Conservation (phyloP, 2,113 vertebrate genomes). For the Ploceus nigricollis region DNA sequence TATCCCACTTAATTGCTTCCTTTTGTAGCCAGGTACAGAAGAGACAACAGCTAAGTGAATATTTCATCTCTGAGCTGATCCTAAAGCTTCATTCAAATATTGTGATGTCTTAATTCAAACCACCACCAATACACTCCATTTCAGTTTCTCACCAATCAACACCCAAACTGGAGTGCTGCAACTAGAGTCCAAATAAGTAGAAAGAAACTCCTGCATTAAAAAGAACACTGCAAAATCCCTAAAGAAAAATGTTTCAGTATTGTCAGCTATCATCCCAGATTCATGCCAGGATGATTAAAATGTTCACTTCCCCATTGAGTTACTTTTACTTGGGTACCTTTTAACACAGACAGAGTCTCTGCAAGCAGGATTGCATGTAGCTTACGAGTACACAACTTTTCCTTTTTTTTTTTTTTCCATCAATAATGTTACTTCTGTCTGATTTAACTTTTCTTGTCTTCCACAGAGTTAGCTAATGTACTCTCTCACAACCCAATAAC, state of each 20-base stretch:
- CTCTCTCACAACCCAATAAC: background rate
- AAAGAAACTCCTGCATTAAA: background rate
- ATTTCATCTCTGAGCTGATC: background rate
- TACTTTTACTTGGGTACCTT: background rate
- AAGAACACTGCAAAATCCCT: background rate
- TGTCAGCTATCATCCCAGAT: background rate
- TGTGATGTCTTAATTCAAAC: background rate
- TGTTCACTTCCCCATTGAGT: background rate
- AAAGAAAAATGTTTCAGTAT: background rate
- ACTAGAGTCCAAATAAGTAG: fast-evolving
- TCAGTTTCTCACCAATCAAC: background rate
- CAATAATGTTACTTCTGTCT: background rate
- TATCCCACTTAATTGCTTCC: background rate
- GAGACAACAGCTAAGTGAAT: background rate
- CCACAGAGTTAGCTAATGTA: background rate
- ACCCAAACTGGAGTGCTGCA: background rate
- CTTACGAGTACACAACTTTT: background rate
- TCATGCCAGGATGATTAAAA: background rate
- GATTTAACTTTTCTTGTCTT: background rate
- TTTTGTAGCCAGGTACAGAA: background rate
- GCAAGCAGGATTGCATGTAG: background rate
- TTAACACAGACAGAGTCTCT: background rate
- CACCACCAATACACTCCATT: background rate
- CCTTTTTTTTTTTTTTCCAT: background rate
- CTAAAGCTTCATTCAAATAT: background rate